Percentiles rank a stretch among this genome's conserved stretches.
phyloP scores from a whole-genome alignment of 2,797 vertebrate genomes.

The Pygocentrus nattereri region DNA sequence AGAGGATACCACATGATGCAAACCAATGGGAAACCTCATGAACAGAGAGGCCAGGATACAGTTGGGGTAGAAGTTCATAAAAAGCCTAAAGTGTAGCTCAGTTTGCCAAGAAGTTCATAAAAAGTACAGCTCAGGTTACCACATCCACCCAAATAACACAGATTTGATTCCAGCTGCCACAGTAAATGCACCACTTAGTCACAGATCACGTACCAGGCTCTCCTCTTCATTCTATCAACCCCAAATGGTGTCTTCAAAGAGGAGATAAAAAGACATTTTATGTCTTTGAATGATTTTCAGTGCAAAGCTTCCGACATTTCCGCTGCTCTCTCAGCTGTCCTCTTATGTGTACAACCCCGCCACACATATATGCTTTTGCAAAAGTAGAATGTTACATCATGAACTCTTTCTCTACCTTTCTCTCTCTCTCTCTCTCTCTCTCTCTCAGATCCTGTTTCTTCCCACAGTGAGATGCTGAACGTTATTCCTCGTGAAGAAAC shows the following conservation, averaged over 20 bases:
- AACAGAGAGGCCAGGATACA: not conserved
- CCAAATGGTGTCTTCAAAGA: constrained; percentile 2
- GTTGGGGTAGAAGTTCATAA: not conserved
- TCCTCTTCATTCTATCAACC: not conserved
- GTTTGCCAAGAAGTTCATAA: not conserved
- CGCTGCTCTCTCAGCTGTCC: not conserved
- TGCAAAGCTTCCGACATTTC: not conserved
- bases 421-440: too few relatives aligned
- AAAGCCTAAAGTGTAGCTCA: not conserved
- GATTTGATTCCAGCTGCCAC: not conserved
- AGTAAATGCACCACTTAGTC: not conserved
- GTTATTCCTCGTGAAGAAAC: not conserved
- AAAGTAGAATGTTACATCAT: constrained; percentile 6
- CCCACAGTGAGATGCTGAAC: constrained; percentile 1
- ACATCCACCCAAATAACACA: not conserved
- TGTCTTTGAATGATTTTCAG: not conserved
- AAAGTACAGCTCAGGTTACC: not conserved
- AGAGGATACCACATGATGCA: too few relatives aligned
- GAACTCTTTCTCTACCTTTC: too few relatives aligned
- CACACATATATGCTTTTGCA: not conserved
- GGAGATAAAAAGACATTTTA: not conserved
- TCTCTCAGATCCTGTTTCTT: not conserved
- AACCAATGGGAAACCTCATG: not conserved
- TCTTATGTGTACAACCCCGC: not conserved
- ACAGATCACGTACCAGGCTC: not conserved